Percentiles rank a stretch among this genome's conserved stretches.
These are phyloP conservation scores for Sebastes schlegelii DNA, from an alignment of 2,113 vertebrate species.

Conservation along the genomic window DNA sequence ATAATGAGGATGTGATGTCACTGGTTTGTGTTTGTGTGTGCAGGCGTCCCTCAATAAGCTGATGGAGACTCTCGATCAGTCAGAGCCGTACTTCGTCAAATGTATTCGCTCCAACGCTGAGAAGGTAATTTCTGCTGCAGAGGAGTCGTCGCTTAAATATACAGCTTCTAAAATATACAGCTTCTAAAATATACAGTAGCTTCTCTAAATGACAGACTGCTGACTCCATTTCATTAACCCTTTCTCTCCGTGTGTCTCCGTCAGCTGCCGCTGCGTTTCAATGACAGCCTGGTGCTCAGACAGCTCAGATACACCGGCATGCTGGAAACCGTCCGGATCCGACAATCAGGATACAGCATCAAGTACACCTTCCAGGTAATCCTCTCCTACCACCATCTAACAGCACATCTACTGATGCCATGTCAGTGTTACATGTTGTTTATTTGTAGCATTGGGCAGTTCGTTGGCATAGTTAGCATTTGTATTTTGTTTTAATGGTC, in stretches of 20 bases:
- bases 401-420: not conserved
- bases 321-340: constrained; percentile 96
- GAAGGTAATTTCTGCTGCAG: constrained; percentile 85
- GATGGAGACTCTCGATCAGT: constrained; percentile 97
- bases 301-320: constrained; percentile 98
- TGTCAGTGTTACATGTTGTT: not conserved
- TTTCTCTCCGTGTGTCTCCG: not conserved
- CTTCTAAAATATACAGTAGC: not conserved
- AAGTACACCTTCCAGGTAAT: constrained; percentile 96
- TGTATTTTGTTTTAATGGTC: not conserved
- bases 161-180: too few species aligned
- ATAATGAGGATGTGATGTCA: not conserved
- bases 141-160: not conserved
- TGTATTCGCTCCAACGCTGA: constrained; percentile 97
- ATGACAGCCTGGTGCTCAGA: constrained; percentile 91
- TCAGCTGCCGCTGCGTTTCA: constrained; percentile 94
- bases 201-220: not conserved
- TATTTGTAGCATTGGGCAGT: not conserved
- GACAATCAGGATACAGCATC: constrained; percentile 96
- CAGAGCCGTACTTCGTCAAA: constrained; percentile 98
- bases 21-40: constrained; percentile 51
- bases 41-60: constrained; percentile 95
- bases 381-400: not conserved
- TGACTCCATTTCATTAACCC: not conserved
- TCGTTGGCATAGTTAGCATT: not conserved